phyloP scores from a whole-genome alignment of 2,797 vertebrate species.

The Catamblyrhynchus diadema region DNA sequence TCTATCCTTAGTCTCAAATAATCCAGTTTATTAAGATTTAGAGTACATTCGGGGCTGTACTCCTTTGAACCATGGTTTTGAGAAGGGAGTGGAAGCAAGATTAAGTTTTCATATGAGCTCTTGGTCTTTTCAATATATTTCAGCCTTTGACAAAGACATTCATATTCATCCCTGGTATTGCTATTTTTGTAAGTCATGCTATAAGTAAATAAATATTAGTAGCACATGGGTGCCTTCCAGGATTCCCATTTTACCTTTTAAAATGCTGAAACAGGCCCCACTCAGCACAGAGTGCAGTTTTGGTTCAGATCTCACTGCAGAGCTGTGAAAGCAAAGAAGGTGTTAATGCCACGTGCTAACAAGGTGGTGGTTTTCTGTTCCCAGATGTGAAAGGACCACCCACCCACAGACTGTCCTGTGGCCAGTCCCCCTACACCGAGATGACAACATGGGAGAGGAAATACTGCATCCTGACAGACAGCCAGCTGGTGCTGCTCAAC shows the following conservation, averaged over 20 bases:
- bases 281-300: background rate
- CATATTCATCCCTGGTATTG: background rate
- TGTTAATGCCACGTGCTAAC: background rate
- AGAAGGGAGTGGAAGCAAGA: background rate
- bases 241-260: background rate
- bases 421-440: constrained; percentile 88
- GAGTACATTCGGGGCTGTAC: background rate
- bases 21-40: background rate
- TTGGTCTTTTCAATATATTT: background rate
- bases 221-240: background rate
- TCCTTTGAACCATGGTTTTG: background rate
- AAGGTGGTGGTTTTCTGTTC: background rate
- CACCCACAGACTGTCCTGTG: constrained; percentile 90
- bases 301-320: background rate
- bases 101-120: background rate
- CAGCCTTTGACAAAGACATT: background rate
- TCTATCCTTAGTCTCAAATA: background rate
- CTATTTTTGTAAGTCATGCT: background rate
- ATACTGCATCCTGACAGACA: constrained; percentile 93
- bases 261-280: background rate
- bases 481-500: constrained; percentile 91
- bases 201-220: background rate
- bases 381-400: constrained; percentile 94
- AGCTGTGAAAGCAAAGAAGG: background rate
- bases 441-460: constrained; percentile 88